Percentiles rank a stretch among this genome's conserved stretches.
These are phyloP conservation scores for Platycheirus rosarum DNA, from an alignment of 2,888 invertebrate genomes.

Conservation along the genomic window DNA sequence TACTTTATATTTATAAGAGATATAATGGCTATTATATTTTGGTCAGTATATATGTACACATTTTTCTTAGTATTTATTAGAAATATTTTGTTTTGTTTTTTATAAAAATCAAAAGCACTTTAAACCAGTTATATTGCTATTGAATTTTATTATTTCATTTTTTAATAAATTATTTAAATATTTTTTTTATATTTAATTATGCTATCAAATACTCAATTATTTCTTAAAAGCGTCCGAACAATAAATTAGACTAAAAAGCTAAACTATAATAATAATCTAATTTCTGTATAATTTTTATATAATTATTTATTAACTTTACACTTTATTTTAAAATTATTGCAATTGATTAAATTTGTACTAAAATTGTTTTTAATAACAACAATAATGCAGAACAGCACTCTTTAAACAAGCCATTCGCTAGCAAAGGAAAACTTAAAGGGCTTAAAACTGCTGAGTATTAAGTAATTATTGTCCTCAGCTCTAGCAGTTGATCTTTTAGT, in stretches of 20 bases:
- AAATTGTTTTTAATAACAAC: conserved; percentile 3
- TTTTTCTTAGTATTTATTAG: not conserved
- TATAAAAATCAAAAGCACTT: conserved; percentile 57
- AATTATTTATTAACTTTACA: not conserved
- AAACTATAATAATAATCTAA: not conserved
- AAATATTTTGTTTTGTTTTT: conserved; percentile 7
- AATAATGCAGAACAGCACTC: not conserved
- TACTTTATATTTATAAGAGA: no score
- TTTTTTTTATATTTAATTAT: not conserved
- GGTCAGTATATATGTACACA: no score
- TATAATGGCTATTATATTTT: no score
- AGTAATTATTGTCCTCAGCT: conserved; percentile 81
- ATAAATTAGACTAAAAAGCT: not conserved
- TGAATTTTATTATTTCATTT: not conserved
- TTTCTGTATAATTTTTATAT: not conserved
- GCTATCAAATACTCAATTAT: not conserved
- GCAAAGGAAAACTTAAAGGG: conserved; percentile 81
- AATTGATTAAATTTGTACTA: conserved; percentile 38
- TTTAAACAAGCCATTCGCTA: conserved; percentile 82
- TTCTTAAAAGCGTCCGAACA: not conserved
- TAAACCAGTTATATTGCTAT: no score
- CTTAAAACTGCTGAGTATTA: conserved; percentile 81
- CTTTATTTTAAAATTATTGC: not conserved
- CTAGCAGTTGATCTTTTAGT: conserved; percentile 65
- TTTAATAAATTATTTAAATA: not conserved